Conservation (phyloP, 1,140 invertebrate genomes). For the Calosoma granatense region DNA sequence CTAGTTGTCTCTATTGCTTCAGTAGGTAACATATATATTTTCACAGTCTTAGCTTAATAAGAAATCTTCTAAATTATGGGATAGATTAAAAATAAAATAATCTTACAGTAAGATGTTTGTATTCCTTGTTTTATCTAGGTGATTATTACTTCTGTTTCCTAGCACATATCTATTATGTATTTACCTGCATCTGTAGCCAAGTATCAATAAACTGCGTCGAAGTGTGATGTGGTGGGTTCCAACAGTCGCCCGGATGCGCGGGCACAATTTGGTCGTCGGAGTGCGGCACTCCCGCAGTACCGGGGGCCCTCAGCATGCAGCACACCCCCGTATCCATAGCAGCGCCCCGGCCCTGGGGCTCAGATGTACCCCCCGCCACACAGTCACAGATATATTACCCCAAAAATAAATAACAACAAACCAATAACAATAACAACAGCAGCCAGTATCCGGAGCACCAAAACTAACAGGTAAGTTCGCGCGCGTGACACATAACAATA, state of each 20-base stretch:
- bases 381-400: neutral
- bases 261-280: constrained; percentile 31
- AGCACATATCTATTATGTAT: no score
- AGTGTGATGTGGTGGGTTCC: constrained; percentile 22
- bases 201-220: constrained; percentile 28
- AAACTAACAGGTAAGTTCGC: no score
- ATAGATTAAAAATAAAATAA: no score
- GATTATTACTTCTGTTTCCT: no score
- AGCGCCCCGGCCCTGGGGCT: neutral
- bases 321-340: constrained; percentile 32
- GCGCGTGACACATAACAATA: no score
- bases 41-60: no score
- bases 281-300: constrained; percentile 21
- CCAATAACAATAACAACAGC: neutral
- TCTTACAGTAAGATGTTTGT: no score
- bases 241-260: constrained; percentile 28
- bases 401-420: neutral
- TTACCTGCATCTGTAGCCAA: constrained; percentile 31
- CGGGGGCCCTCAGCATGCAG: constrained; percentile 24
- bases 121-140: no score
- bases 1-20: no score
- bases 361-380: neutral
- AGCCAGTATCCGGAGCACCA: no score
- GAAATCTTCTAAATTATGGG: no score
- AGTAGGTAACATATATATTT: no score